Percentiles rank a stretch among this genome's conserved stretches.
phyloP scores from a whole-genome alignment of 1,140 invertebrate genomes.

The Caligus rogercresseyi region DNA sequence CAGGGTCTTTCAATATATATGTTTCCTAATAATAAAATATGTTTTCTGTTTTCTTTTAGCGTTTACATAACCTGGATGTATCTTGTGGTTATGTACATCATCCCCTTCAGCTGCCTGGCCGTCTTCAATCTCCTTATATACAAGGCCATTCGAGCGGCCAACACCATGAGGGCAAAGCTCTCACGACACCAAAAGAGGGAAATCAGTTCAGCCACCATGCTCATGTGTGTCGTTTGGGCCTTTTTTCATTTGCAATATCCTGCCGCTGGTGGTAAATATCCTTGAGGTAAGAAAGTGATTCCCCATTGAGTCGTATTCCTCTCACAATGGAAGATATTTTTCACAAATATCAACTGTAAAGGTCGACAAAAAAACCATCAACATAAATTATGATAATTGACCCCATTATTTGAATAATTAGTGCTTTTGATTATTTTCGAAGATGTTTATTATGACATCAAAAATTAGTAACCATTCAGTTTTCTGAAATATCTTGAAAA shows the following conservation, averaged over 20 bases:
- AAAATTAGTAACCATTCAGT: too few species aligned
- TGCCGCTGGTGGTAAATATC: conserved; percentile 36
- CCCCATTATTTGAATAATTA: too few species aligned
- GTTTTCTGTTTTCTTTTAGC: not conserved
- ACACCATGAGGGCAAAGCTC: conserved; percentile 56
- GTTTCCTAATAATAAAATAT: too few species aligned
- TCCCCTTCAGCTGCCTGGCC: conserved; percentile 30
- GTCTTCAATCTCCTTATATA: conserved; percentile 28
- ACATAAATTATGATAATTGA: too few species aligned
- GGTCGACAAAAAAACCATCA: too few species aligned
- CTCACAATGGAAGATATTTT: too few species aligned
- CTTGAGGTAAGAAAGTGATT: conserved; percentile 25
- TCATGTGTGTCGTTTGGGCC: conserved; percentile 37
- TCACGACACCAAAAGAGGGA: conserved; percentile 47
- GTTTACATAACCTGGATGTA: conserved; percentile 32
- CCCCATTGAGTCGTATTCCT: too few species aligned
- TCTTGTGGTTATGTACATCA: conserved; percentile 32
- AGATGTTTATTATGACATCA: too few species aligned
- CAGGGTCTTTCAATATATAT: too few species aligned
- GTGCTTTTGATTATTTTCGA: too few species aligned
- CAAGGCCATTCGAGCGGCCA: conserved; percentile 41
- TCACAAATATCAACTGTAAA: too few species aligned
- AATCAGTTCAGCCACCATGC: conserved; percentile 46
- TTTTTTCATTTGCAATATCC: conserved; percentile 38
- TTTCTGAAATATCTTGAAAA: too few species aligned